Conservation (phyloP, 2,888 invertebrate species). For the Orthosia incerta region DNA sequence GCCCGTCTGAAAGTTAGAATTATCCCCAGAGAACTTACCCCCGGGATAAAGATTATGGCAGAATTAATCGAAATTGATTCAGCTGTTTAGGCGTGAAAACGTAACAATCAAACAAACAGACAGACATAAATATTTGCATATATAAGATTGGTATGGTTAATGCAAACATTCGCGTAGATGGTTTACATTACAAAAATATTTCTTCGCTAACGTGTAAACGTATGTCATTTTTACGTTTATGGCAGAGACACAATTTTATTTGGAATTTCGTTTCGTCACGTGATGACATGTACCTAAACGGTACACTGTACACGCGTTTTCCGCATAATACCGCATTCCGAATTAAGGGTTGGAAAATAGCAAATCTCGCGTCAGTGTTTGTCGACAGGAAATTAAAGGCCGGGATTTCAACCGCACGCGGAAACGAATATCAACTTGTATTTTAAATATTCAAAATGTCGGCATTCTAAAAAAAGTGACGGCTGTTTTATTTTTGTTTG, state of each 20-base stretch:
- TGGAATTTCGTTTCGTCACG: too few relatives aligned
- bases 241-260: background rate
- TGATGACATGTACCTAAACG: background rate
- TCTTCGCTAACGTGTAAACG: background rate
- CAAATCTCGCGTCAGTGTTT: slow-evolving; percentile 65
- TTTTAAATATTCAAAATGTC: slow-evolving; percentile 53
- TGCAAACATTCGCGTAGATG: background rate
- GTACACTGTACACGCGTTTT: slow-evolving; percentile 32
- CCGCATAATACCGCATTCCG: slow-evolving; percentile 12
- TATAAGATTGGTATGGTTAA: background rate
- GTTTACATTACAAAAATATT: background rate
- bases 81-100: too few relatives aligned
- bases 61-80: too few relatives aligned
- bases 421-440: slow-evolving; percentile 47
- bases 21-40: too few relatives aligned
- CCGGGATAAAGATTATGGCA: too few relatives aligned
- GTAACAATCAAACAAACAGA: too few relatives aligned
- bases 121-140: too few relatives aligned
- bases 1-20: too few relatives aligned
- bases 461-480: background rate
- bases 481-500: slow-evolving; percentile 13
- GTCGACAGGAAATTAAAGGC: slow-evolving; percentile 75
- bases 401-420: slow-evolving; percentile 67
- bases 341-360: slow-evolving; percentile 33
- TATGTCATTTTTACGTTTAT: slow-evolving; percentile 7